A percentile compares a stretch with the other conserved stretches of the same genome.
These are phyloP conservation scores for Tigriopus japonicus DNA, from an alignment of 1,140 invertebrate genomes.

Conservation along the genomic window DNA sequence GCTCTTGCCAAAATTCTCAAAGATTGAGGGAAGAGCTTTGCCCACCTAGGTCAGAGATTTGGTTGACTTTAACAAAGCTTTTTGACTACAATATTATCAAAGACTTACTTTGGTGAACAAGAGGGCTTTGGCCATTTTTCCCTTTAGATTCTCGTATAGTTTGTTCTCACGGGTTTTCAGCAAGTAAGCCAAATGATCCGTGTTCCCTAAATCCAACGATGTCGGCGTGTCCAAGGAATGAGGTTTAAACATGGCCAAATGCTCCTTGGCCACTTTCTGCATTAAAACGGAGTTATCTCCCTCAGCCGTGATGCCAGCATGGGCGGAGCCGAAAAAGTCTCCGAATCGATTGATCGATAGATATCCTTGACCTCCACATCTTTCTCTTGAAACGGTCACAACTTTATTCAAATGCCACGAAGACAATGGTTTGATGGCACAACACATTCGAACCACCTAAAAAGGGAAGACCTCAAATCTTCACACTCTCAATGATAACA, in stretches of 20 bases:
- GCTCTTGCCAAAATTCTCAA: background rate
- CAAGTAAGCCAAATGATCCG: conserved; percentile 17
- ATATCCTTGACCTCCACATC: conserved; percentile 23
- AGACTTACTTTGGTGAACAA: conserved; percentile 6
- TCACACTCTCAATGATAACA: too few relatives aligned
- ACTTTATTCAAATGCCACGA: conserved; percentile 20
- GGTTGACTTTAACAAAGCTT: too few relatives aligned
- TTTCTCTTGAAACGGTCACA: conserved; percentile 19
- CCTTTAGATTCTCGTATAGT: conserved; percentile 16
- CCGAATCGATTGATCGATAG: conserved; percentile 20
- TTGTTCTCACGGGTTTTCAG: conserved; percentile 18
- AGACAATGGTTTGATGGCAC: conserved; percentile 21
- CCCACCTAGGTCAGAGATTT: background rate
- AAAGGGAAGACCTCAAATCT: background rate
- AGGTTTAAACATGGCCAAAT: conserved; percentile 18
- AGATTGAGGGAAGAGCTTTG: background rate
- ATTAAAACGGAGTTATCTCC: conserved; percentile 22
- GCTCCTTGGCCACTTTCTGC: conserved; percentile 22
- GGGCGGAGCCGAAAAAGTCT: conserved; percentile 18
- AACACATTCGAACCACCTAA: conserved; percentile 21
- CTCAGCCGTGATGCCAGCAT: conserved; percentile 22
- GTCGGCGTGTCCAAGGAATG: conserved; percentile 1
- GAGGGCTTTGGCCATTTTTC: conserved; percentile 17
- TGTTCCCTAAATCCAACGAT: conserved; percentile 12
- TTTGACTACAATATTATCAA: too few relatives aligned